Evolutionary conservation across 2,888 invertebrate species (phyloP).

Genomic region (Sarcophaga carnaria): DNA sequence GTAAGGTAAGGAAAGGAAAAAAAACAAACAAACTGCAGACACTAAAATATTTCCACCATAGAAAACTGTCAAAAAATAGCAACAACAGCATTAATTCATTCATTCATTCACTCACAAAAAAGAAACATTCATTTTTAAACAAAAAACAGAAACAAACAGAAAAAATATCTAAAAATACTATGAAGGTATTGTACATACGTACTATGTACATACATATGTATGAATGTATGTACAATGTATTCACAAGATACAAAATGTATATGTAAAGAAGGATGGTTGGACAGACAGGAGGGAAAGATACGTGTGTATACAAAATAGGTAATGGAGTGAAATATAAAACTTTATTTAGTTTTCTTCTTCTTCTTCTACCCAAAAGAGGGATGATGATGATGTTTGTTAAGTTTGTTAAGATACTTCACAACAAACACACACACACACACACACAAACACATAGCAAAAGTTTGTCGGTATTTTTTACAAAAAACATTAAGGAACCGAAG

Average conservation of each 20-base stretch:
- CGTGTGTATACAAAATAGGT: conserved; percentile 60
- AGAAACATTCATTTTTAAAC: conserved; percentile 40
- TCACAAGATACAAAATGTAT: no score
- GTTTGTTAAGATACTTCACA: conserved; percentile 38
- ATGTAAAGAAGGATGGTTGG: no score
- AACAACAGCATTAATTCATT: conserved; percentile 78
- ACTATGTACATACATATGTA: not conserved
- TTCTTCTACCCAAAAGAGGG: conserved; percentile 36
- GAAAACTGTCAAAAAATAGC: conserved; percentile 77
- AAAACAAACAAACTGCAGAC: conserved; percentile 50
- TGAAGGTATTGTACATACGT: conserved; percentile 23
- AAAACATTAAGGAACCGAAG: conserved; percentile 14
- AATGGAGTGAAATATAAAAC: conserved; percentile 77
- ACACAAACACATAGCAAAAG: conserved; percentile 7
- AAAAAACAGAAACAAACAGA: not conserved
- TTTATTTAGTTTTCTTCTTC: conserved; percentile 65
- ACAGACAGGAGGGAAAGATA: not conserved
- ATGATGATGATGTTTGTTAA: conserved; percentile 26
- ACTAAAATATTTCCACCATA: conserved; percentile 57
- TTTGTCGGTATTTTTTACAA: not conserved
- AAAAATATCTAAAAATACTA: conserved; percentile 4
- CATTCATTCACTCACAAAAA: conserved; percentile 7
- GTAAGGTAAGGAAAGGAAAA: conserved; percentile 13
- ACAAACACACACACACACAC: conserved; percentile 7
- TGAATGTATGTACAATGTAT: not conserved